Evolutionary conservation across 2,113 vertebrate species (phyloP).

Genomic region (Percina caprodes): DNA sequence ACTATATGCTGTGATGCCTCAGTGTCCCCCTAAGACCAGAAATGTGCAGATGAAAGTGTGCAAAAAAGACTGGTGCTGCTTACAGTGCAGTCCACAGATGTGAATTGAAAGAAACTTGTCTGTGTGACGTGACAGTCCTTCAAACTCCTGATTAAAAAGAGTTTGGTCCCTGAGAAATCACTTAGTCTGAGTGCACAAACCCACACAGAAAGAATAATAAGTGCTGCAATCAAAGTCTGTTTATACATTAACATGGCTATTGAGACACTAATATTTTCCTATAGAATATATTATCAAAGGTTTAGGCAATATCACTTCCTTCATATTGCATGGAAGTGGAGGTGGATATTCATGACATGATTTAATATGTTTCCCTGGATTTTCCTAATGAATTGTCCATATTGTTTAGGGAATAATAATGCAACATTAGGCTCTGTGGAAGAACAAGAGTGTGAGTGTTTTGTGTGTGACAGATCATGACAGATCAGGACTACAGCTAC

Average conservation of each 20-base stretch:
- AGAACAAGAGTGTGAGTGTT: conserved; percentile 1
- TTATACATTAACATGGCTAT: conserved; percentile 28
- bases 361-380: not conserved
- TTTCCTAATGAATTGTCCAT: not conserved
- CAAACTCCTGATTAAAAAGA: conserved; percentile 53
- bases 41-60: conserved; percentile 38
- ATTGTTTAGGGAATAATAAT: conserved; percentile 9
- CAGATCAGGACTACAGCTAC: conserved; percentile 25
- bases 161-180: conserved; percentile 65
- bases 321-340: not conserved
- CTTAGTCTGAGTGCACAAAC: conserved; percentile 48
- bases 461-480: conserved; percentile 13
- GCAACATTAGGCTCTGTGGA: conserved; percentile 1
- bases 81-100: conserved; percentile 26
- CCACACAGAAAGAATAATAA: conserved; percentile 38
- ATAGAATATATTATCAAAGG: conserved; percentile 46
- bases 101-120: conserved; percentile 43
- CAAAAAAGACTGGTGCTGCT: conserved; percentile 8
- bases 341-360: not conserved
- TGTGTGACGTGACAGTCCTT: conserved; percentile 41
- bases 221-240: conserved; percentile 46
- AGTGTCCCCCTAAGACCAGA: conserved; percentile 23
- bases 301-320: not conserved
- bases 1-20: conserved; percentile 19
- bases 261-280: conserved; percentile 38